Base-by-base conservation (phyloP, 2,888 invertebrate genomes). In the Lottia gigantea region DNA sequence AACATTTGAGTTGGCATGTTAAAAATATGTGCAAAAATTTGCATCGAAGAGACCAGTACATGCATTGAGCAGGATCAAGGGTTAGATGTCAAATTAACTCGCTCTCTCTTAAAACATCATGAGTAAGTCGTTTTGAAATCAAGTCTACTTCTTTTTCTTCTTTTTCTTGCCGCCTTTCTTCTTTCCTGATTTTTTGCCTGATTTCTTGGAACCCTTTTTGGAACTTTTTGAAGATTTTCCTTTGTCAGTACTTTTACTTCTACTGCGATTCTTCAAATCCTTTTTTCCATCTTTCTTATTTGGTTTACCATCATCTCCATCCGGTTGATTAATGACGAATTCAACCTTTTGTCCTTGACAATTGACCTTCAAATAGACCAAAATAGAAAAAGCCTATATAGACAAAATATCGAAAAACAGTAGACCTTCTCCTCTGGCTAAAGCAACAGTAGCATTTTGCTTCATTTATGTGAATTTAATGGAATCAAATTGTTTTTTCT, bases 331-430 rank as follows among this genome's bases (percentile, higher is more conserved):
- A 0, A 81, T 78, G 6, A 82, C 80, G 62, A 81, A 85, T 70
- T 86, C 86, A 14, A 86, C 85, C 65, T 83, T 76, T 63, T 82
- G 79, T 3, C 86, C 86, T 76, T 85, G 85, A 68, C 86, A 86
- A n/a, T 78, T 79, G 71, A 75, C 76, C 86, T 86, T 77, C 12
- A 68, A 76, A 67, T 25, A 31, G 45, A 26, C 55, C 14, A n/a
- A 12, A 45, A 46, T 49, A 45, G 15, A 45, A 6, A n/a, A n/a
- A n/a, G n/a, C n/a, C 14, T 25, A 23, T 23, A 11, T 31, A 63
- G 2, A 31, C 6, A 31, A 31, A 31, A 31, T 31, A 31, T 31
- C 31, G 31, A 31, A 31, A 2, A 31, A 6, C 31, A 31, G 6
- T 31, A 31, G 31, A 31, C 2, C 31, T 6, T 4, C 31, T 31